phyloP scores from a whole-genome alignment of 2,797 vertebrate species.

The Hybognathus amarus region DNA sequence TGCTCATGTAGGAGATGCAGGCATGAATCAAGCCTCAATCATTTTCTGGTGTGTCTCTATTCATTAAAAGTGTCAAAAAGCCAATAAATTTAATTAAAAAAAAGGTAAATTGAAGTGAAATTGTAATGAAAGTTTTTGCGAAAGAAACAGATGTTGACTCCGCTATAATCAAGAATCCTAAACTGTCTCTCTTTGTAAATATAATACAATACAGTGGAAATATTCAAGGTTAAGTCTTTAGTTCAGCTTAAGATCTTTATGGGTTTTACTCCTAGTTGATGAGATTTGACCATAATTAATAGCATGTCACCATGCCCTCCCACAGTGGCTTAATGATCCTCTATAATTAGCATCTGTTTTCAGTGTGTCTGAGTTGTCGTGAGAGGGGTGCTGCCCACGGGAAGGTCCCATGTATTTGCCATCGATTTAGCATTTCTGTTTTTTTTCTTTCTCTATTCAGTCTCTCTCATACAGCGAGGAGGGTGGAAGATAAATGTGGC shows the following conservation, averaged over 20 bases:
- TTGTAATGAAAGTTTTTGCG: neutral
- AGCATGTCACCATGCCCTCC: conserved; percentile 31
- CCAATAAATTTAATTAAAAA: neutral
- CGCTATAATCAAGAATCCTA: neutral
- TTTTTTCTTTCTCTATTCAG: conserved; percentile 6
- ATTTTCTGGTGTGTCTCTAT: neutral
- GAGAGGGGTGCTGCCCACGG: conserved; percentile 17
- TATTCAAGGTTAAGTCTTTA: conserved; percentile 26
- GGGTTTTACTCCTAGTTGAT: conserved; percentile 15
- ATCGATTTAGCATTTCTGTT: conserved; percentile 25
- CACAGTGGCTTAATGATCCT: conserved; percentile 43
- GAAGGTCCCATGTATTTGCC: conserved; percentile 29
- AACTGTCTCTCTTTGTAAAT: conserved; percentile 2
- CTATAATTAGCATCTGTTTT: conserved; percentile 46
- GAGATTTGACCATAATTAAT: conserved; percentile 42
- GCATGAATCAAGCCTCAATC: neutral
- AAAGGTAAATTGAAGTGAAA: neutral
- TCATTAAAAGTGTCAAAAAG: neutral
- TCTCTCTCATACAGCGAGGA: conserved; percentile 5
- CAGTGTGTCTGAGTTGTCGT: conserved; percentile 20
- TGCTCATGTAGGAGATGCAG: neutral
- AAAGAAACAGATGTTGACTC: neutral
- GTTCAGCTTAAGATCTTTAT: conserved; percentile 19
- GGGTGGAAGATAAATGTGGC: neutral
- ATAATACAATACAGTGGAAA: neutral